phyloP scores from a whole-genome alignment of 2,888 invertebrate genomes.

The Phyllotreta cruciferae region DNA sequence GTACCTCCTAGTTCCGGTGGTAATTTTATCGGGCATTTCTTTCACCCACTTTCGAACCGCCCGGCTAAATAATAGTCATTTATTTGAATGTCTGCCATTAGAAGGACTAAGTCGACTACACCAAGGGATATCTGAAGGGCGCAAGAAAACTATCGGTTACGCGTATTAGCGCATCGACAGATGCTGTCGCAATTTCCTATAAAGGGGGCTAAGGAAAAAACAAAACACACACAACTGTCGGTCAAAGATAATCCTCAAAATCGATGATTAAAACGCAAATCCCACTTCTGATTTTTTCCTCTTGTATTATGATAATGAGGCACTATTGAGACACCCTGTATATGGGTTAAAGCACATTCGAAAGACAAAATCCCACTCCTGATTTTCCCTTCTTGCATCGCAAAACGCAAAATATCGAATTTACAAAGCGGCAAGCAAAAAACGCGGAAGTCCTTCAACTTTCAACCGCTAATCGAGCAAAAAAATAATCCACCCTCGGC shows the following conservation, averaged over 20 bases:
- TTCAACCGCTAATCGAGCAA: slow-evolving; percentile 20
- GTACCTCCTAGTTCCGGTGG: slow-evolving; percentile 55
- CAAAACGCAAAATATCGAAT: no score
- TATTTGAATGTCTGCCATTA: slow-evolving; percentile 45
- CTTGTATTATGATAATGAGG: no score
- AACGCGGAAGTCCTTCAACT: slow-evolving; percentile 36
- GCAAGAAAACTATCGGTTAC: slow-evolving; percentile 47
- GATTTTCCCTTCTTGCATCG: no score
- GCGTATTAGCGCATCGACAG: slow-evolving; percentile 44
- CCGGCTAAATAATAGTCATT: slow-evolving; percentile 52
- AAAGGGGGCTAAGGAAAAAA: slow-evolving; percentile 15
- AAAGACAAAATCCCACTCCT: no score
- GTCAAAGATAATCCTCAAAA: slow-evolving; percentile 21
- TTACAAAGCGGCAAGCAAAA: slow-evolving; percentile 12
- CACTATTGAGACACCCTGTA: no score
- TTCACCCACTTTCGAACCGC: slow-evolving; percentile 46
- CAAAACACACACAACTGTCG: slow-evolving; percentile 37
- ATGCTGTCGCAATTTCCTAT: slow-evolving; percentile 46
- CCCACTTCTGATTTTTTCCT: no score
- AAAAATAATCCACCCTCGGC: slow-evolving; percentile 22
- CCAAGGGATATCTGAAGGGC: slow-evolving; percentile 45
- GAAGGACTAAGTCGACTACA: slow-evolving; percentile 30
- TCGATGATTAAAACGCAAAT: slow-evolving; percentile 14
- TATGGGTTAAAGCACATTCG: not conserved
- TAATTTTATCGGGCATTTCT: slow-evolving; percentile 56